Evolutionary conservation across 2,888 invertebrate species (phyloP).

Genomic region (Polylopha cassiicola): DNA sequence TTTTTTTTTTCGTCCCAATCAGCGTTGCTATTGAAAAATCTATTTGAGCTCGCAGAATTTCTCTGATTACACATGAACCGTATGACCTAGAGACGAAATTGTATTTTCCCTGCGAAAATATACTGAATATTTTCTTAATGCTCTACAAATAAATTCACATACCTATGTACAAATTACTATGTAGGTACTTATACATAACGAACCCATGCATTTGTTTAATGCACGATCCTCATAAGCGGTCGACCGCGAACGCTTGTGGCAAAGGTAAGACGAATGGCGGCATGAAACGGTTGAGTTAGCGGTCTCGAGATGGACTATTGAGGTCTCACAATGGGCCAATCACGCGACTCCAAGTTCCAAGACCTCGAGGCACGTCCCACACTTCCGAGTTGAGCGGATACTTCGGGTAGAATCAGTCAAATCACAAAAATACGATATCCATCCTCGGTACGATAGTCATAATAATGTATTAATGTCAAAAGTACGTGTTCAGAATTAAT

Average conservation of each 20-base stretch:
- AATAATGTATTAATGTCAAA: conserved; percentile 14
- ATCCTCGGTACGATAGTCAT: conserved; percentile 13
- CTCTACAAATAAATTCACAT: too few species aligned
- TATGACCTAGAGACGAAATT: too few species aligned
- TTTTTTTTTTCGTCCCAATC: neutral
- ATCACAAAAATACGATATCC: conserved; percentile 19
- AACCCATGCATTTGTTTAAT: neutral
- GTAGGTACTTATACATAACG: too few species aligned
- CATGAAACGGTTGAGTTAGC: conserved; percentile 50
- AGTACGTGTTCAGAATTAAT: conserved; percentile 11
- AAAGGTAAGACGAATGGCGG: conserved; percentile 27
- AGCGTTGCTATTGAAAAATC: neutral
- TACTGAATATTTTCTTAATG: too few species aligned
- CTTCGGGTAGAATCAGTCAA: conserved; percentile 13
- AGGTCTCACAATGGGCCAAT: conserved; percentile 68
- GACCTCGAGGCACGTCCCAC: conserved; percentile 61
- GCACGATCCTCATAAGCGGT: conserved; percentile 1
- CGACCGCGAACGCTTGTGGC: conserved; percentile 15
- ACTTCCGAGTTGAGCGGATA: conserved; percentile 48
- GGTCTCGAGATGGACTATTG: conserved; percentile 59
- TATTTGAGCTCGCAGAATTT: too few species aligned
- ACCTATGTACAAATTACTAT: too few species aligned
- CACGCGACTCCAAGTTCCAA: conserved; percentile 57
- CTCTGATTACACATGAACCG: too few species aligned
- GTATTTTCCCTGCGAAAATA: too few species aligned